Evolutionary conservation across 2,888 invertebrate species (phyloP), one percentile per base, ranked within the genome.

Genomic region (Caenorhabditis drosophilae): DNA sequence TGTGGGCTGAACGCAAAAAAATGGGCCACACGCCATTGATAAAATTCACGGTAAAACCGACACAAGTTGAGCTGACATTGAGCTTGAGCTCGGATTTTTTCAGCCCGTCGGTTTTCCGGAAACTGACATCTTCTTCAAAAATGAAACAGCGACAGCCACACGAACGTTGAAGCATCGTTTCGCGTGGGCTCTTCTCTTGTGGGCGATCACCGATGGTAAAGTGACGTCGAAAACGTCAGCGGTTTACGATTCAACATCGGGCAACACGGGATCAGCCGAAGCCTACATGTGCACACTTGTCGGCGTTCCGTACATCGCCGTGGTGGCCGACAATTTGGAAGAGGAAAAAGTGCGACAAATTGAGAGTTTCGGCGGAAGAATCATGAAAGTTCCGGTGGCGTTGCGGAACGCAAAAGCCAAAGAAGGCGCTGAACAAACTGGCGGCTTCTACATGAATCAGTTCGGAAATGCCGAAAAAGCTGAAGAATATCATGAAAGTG

Each of bases 211-310:
- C 15, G 78, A 78, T 50, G 78, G 80, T 41, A 59, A 58, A 27
- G 54, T 57, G 15, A 63, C 62, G 4, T 54, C 55, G 11, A 49
- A 57, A n/a, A 76, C 73, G 44, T 70, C 78, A 25, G 74, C 68
- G 1, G 70, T 78, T 45, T 79, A 75, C 46, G 79, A 79, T 26
- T 76, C 78, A 12, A 77, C 78, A 12, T 73, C 73, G 18, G 80
- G 80, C 4, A 80, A 80, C 50, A 79, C 80, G n/a, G 80, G 78
- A 16, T 67, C 75, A 16, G 70, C 75, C 22, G 80, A 80, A 51
- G 80, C 80, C 4, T 80, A 78, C 55, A 76, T 80, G 74, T 73
- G 71, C 49, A 42, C 46, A 15, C 48, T 77, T 25, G 70, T 79
- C 36, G 66, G 63, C 4, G 60, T 79, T 23, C 71, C 69, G 4